These are phyloP conservation scores for Oithona nana DNA, from an alignment of 2,888 invertebrate species.

Conservation along the genomic window DNA sequence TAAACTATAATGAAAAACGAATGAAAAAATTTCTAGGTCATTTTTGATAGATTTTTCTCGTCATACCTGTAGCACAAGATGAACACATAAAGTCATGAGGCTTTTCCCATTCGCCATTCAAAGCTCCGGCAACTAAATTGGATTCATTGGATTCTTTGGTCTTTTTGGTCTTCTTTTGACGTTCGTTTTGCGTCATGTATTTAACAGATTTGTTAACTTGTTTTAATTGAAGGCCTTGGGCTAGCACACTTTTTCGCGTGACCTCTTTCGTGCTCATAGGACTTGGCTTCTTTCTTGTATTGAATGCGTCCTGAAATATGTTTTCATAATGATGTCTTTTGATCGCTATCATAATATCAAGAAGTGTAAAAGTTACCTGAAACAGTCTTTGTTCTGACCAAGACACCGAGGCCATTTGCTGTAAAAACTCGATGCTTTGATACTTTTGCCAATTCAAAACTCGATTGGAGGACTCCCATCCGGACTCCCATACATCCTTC, in stretches of 20 bases:
- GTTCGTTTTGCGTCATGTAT: neutral
- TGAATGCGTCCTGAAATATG: too few species aligned
- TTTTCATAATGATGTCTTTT: neutral
- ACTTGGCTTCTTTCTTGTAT: neutral
- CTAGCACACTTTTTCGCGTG: neutral
- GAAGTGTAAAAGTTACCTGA: slow-evolving; percentile 3
- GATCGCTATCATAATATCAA: too few species aligned
- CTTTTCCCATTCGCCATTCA: slow-evolving; percentile 15
- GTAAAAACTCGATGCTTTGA: neutral
- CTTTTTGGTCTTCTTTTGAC: neutral
- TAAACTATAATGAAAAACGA: neutral
- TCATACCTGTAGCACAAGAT: neutral
- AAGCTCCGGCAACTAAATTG: neutral
- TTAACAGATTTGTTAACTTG: slow-evolving; percentile 4
- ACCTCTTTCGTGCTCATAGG: neutral
- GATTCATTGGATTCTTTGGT: neutral
- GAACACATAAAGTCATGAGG: slow-evolving; percentile 7
- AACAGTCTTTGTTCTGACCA: slow-evolving; percentile 9
- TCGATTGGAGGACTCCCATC: neutral
- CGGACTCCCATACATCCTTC: slow-evolving; percentile 11
- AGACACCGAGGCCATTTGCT: neutral
- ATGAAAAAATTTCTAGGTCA: neutral
- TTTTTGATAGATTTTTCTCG: too few species aligned
- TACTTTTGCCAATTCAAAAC: neutral
- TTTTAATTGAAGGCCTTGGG: neutral